These are phyloP conservation scores for Xanthia togata DNA, from an alignment of 2,888 invertebrate species.

Conservation along the genomic window DNA sequence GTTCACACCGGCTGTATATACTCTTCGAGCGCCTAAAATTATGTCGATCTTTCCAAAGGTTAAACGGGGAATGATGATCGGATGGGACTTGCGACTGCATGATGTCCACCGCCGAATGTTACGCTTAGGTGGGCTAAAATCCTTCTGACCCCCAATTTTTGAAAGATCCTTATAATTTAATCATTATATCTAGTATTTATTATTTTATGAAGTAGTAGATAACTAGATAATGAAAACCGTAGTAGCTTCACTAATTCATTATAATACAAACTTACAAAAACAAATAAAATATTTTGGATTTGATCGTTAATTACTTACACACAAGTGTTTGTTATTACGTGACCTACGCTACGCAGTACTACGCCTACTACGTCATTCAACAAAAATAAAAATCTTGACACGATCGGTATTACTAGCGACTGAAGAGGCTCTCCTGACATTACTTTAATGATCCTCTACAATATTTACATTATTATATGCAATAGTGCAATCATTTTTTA, in stretches of 20 bases:
- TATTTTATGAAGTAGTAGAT: too few species aligned
- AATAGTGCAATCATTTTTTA: slow-evolving; percentile 25
- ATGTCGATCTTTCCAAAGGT: slow-evolving; percentile 87
- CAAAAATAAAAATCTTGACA: slow-evolving; percentile 75
- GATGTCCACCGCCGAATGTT: slow-evolving; percentile 87
- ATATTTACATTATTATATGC: slow-evolving; percentile 56
- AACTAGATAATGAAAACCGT: neutral
- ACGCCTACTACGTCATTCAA: slow-evolving; percentile 40
- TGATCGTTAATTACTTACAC: slow-evolving; percentile 14
- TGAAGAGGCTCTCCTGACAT: slow-evolving; percentile 68
- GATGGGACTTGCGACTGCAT: slow-evolving; percentile 83
- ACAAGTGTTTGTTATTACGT: slow-evolving; percentile 30
- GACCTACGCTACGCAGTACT: slow-evolving; percentile 13
- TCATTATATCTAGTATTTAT: too few species aligned
- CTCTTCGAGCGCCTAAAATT: fast-evolving
- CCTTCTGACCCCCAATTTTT: slow-evolving; percentile 82
- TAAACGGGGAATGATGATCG: slow-evolving; percentile 89
- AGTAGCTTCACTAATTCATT: neutral
- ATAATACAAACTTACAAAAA: neutral
- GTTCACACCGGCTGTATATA: slow-evolving; percentile 49
- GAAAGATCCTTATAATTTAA: slow-evolving; percentile 75
- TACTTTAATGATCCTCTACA: slow-evolving; percentile 57
- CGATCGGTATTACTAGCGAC: slow-evolving; percentile 70
- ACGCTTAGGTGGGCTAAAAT: slow-evolving; percentile 87
- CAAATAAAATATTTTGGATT: slow-evolving; percentile 24